Evolutionary conservation across 1,140 invertebrate species (phyloP), one percentile per base, ranked within the genome.

Genomic region (Lasioglossum albipes): DNA sequence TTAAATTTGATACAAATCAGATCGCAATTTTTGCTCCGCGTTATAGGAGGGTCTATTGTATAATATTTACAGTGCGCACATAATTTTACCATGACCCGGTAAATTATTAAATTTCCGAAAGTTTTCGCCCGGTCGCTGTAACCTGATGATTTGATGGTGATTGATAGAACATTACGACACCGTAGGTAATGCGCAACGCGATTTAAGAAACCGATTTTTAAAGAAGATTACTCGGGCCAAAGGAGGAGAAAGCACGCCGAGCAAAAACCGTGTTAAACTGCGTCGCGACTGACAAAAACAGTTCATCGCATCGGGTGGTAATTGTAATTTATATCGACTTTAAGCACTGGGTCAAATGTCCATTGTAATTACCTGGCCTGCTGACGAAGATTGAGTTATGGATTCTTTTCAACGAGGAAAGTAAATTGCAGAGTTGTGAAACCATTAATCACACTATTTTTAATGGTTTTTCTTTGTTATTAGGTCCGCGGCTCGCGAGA

Each of bases 251-350:
- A 78, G 75, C 45, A 12, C 27, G 16, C 22, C 3, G 27, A 2
- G 10, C 22, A 78, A 78, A 71, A 70, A 62, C 54, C 54, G 57
- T 41, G 75, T 78, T 71, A 52, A 78, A 52, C 54, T 62, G 41
- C 68, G 59, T 70, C 22, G 27, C 41, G 20, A 7, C 75, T 70
- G 64, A 71, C 13, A 77, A 77, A 77, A 77, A 77, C 57, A n/a
- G 57, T 62, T 22, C 12, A 42, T n/a, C 52, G 65, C 75, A 78
- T 71, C 68, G 57, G n/a, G 27, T 41, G 31, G 45, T 54, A 64
- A 75, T 75, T 67, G 68, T 52, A 49, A 68, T 45, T 70, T 71
- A 52, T 77, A 70, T 61, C 57, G 57, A 41, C 22, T 27, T 64
- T 78, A 71, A 78, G 49, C 18, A 61, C 9, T 52, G 57, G 57